Conservation (phyloP, 2,797 vertebrate species). For the Notolabrus celidotus region DNA sequence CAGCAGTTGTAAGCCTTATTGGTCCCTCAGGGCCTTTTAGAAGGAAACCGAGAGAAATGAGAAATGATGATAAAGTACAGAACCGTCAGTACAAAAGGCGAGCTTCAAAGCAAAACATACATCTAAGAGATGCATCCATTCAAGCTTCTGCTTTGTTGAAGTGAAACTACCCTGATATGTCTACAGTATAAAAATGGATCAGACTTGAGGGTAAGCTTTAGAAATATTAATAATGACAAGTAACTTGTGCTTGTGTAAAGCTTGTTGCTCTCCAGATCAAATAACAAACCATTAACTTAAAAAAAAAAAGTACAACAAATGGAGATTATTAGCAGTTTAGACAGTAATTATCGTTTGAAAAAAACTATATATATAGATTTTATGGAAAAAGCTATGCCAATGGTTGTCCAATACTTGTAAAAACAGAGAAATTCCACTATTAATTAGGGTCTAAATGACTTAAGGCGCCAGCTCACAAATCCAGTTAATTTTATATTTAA, state of each 20-base stretch:
- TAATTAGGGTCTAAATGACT: too few species aligned
- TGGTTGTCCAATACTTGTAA: too few species aligned
- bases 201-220: slow-evolving; percentile 1
- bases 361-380: neutral
- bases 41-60: slow-evolving; percentile 25
- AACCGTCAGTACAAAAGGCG: slow-evolving; percentile 30
- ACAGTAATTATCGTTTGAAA: neutral
- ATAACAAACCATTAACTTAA: neutral
- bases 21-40: slow-evolving; percentile 53
- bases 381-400: too few species aligned
- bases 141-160: slow-evolving; percentile 26
- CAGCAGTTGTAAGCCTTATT: slow-evolving; percentile 47
- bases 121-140: slow-evolving; percentile 38
- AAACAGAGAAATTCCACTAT: too few species aligned
- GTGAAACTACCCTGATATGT: neutral
- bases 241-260: slow-evolving; percentile 10
- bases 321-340: neutral
- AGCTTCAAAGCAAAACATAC: slow-evolving; percentile 42
- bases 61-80: slow-evolving; percentile 42
- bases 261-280: neutral
- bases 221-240: neutral
- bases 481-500: too few species aligned
- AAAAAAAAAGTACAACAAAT: neutral
- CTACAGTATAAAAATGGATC: neutral
- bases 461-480: too few species aligned